These are phyloP conservation scores for Sorex araneus DNA, from an alignment of 2,113 vertebrate genomes.

Conservation along the genomic window DNA sequence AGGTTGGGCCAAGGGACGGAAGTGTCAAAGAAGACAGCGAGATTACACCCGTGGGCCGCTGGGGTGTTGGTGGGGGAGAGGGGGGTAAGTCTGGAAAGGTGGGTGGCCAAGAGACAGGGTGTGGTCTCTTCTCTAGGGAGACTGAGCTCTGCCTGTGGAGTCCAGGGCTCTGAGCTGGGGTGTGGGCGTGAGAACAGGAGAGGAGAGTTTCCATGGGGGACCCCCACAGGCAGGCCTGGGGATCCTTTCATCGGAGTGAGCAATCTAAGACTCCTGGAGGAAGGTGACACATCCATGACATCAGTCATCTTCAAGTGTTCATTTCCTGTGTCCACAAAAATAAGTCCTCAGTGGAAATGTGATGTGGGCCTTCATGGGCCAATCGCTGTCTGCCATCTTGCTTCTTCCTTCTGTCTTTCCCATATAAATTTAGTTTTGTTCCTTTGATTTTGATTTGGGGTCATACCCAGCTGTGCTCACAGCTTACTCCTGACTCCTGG, in stretches of 20 bases:
- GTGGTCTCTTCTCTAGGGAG: too few relatives aligned
- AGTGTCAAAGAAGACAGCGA: neutral
- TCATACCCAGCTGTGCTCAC: too few relatives aligned
- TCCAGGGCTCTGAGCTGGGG: neutral
- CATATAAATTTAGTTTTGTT: too few relatives aligned
- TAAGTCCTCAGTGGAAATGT: neutral
- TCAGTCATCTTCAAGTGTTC: neutral
- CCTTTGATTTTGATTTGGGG: too few relatives aligned
- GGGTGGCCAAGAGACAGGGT: neutral
- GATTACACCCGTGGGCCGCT: too few relatives aligned
- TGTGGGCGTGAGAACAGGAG: neutral
- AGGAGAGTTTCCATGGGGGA: rapidly evolving
- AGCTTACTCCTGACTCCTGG: too few relatives aligned
- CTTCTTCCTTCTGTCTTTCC: neutral
- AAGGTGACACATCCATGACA: too few relatives aligned
- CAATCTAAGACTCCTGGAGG: neutral
- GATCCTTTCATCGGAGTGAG: too few relatives aligned
- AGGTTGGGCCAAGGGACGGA: neutral
- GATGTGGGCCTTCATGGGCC: neutral
- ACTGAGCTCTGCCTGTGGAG: neutral
- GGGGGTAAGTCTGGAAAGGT: too few relatives aligned
- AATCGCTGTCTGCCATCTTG: neutral
- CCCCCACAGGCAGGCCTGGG: too few relatives aligned
- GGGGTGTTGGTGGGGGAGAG: too few relatives aligned
- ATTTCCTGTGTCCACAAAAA: neutral